Conservation (phyloP, 1,140 invertebrate genomes). For the Arion vulgaris region DNA sequence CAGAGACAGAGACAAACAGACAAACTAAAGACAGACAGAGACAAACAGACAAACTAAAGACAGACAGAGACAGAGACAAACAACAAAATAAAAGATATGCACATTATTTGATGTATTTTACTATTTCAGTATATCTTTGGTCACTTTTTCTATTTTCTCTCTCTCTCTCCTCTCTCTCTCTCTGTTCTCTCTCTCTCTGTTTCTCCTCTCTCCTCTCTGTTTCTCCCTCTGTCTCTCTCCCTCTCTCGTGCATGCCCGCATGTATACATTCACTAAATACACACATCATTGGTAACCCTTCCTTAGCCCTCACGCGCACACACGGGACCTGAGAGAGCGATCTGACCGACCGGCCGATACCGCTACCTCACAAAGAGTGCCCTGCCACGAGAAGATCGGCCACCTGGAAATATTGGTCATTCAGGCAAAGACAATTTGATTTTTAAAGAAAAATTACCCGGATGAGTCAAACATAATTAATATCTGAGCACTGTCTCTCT, state of each 20-base stretch:
- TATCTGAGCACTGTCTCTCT: slow-evolving; percentile 30
- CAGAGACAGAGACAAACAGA: too few species aligned
- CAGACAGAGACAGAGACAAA: too few species aligned
- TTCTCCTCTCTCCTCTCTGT: not conserved
- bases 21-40: too few species aligned
- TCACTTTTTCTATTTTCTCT: not conserved
- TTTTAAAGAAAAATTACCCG: slow-evolving; percentile 49
- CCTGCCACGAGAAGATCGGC: slow-evolving; percentile 10
- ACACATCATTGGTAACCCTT: not conserved
- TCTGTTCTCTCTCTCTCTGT: not conserved
- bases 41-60: too few species aligned
- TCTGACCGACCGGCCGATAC: not conserved
- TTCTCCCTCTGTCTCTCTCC: not conserved
- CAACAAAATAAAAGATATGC: too few species aligned
- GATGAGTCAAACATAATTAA: slow-evolving; percentile 58
- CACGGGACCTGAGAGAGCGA: not conserved
- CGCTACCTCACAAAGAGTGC: not conserved
- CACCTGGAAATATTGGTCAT: slow-evolving; percentile 46
- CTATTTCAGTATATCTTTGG: not conserved
- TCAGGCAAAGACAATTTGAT: slow-evolving; percentile 53
- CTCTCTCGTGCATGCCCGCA: not conserved
- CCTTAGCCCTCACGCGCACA: not conserved
- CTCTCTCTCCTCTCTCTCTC: too few species aligned
- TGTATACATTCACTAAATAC: not conserved
- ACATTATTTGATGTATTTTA: too few species aligned